phyloP scores from a whole-genome alignment of 2,888 invertebrate species.

The Meteorus cinctellus region DNA sequence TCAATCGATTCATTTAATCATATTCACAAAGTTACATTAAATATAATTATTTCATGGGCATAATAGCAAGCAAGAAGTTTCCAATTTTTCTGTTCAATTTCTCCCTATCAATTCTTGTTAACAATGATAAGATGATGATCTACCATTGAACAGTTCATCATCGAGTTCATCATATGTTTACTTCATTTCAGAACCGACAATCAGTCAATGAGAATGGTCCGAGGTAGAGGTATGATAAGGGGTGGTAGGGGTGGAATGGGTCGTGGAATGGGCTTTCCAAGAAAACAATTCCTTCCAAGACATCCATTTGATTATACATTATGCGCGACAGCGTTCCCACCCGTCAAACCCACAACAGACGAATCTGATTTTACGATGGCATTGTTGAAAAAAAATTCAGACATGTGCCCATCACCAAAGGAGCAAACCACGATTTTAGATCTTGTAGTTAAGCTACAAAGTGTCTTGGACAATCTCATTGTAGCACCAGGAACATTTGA shows the following conservation, averaged over 20 bases:
- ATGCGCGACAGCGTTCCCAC: slow-evolving; percentile 92
- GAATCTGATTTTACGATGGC: slow-evolving; percentile 92
- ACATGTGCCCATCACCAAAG: slow-evolving; percentile 91
- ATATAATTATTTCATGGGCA: too few species aligned
- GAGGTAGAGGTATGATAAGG: slow-evolving; percentile 79
- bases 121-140: too few species aligned
- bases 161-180: too few species aligned
- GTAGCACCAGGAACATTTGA: slow-evolving; percentile 95
- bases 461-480: slow-evolving; percentile 93
- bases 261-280: slow-evolving; percentile 80
- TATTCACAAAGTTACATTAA: too few species aligned
- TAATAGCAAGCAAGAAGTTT: too few species aligned
- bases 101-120: too few species aligned
- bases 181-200: too few species aligned
- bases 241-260: slow-evolving; percentile 80
- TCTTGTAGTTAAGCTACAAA: slow-evolving; percentile 95
- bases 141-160: too few species aligned
- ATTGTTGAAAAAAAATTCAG: slow-evolving; percentile 91
- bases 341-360: slow-evolving; percentile 87
- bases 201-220: slow-evolving; percentile 77
- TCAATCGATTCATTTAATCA: too few species aligned
- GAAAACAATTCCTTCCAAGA: slow-evolving; percentile 81
- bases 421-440: slow-evolving; percentile 95
- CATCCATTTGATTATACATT: slow-evolving; percentile 92
- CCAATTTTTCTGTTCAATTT: too few species aligned